A percentile compares a stretch with the other conserved stretches of the same genome.
These are phyloP conservation scores for Andricus grossulariae DNA, from an alignment of 1,140 invertebrate genomes.

Conservation along the genomic window DNA sequence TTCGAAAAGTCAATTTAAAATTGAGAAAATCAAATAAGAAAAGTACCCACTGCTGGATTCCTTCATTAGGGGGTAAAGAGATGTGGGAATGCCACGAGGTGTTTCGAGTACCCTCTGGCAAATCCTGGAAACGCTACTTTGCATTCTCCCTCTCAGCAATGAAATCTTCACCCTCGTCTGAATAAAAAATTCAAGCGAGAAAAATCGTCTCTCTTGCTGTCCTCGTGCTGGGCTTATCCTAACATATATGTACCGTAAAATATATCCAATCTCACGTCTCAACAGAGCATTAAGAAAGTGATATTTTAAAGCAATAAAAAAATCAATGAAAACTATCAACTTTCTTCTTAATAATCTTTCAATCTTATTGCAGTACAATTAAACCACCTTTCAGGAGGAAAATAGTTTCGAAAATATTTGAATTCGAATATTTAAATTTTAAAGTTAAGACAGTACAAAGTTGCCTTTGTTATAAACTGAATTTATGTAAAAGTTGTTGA, in stretches of 20 bases:
- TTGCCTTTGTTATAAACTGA: no score
- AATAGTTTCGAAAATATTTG: no score
- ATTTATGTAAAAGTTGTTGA: no score
- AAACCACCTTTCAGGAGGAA: no score
- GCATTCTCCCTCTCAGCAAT: slow-evolving; percentile 22
- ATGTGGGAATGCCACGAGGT: slow-evolving; percentile 4
- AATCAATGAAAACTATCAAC: no score
- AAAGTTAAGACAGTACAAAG: no score
- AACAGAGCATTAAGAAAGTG: background rate
- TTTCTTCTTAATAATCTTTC: no score
- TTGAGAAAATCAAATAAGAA: slow-evolving; percentile 13
- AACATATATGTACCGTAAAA: no score
- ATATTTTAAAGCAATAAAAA: no score
- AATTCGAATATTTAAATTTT: no score
- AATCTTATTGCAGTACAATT: no score
- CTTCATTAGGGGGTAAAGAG: slow-evolving; percentile 1
- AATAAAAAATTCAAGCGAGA: background rate
- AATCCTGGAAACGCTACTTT: slow-evolving; percentile 23
- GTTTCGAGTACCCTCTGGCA: slow-evolving; percentile 28
- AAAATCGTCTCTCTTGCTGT: background rate
- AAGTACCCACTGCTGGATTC: slow-evolving; percentile 3
- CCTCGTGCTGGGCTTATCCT: background rate
- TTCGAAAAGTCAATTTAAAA: slow-evolving; percentile 13
- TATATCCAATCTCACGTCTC: background rate
- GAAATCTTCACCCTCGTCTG: slow-evolving; percentile 1